These are phyloP conservation scores for Cryptus armator DNA, from an alignment of 2,888 invertebrate species.

Conservation along the genomic window DNA sequence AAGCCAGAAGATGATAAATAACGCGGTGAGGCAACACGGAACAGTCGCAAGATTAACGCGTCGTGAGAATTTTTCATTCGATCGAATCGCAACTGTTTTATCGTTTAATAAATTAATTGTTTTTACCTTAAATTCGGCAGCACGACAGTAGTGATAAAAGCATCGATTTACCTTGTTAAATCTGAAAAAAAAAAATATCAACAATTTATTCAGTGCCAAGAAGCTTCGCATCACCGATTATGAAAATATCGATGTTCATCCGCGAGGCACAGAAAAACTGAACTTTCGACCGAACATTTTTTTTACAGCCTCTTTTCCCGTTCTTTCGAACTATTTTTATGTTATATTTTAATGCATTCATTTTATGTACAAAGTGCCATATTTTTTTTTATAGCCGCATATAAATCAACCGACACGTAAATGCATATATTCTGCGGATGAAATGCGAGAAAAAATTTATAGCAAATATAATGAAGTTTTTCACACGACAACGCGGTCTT, in stretches of 20 bases:
- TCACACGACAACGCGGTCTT: no score
- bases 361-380: background rate
- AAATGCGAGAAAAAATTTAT: no score
- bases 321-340: background rate
- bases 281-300: background rate
- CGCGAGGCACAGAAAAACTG: background rate
- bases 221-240: background rate
- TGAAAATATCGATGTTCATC: background rate
- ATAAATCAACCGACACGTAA: background rate
- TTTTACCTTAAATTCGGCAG: background rate
- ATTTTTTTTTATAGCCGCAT: background rate
- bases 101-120: no score
- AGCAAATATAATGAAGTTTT: no score
- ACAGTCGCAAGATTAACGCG: background rate
- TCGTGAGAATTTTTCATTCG: background rate
- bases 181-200: background rate
- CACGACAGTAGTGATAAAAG: no score
- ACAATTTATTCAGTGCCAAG: background rate
- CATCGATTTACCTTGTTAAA: background rate
- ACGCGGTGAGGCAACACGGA: background rate
- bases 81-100: background rate
- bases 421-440: no score
- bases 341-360: background rate
- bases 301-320: background rate
- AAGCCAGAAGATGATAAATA: constrained; percentile 29